Evolutionary conservation across 2,888 invertebrate species (phyloP), one percentile per base, ranked within the genome.

Genomic region (Apomyelois bistriatella): DNA sequence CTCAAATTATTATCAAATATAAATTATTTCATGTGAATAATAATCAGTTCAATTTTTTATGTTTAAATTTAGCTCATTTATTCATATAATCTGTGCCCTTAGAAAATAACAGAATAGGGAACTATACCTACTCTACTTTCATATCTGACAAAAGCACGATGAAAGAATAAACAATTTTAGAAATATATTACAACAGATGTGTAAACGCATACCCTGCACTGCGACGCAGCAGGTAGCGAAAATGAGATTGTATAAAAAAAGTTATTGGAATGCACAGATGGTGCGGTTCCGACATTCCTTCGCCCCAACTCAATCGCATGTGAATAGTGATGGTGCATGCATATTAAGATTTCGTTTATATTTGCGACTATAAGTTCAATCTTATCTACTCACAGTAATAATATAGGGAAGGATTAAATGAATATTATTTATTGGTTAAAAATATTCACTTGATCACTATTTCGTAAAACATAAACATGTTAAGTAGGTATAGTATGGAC

Each of bases 251-350:
- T 68, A 59, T 64, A 60, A 70, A 74, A 79, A 79, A 85, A 78
- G 69, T 61, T 64, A 62, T 63, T 71, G 86, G 88, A 89, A 90
- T 89, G 86, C 82, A 80, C 89, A 89, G 85, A 88, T 90, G 89
- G 83, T 74, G 80, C 74, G 73, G 81, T 75, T 85, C 82, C 81
- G 79, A 83, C 82, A 84, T 87, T 85, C 85, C 70, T 70, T 59
- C 59, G 68, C 63, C 64, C 61, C 66, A 61, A 60, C 64, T 62
- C 66, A 61, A 60, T 61, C 65, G 65, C 64, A 57, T 55, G 57
- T 64, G 55, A 67, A 72, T 68, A 75, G 72, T n/a, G 68, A 73
- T 72, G 63, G 56, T 55, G 37, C n/a, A n/a, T 8, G 10, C 22
- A 22, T 22, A 5, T 22, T 15, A 38, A 3, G 13, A n/a, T n/a